These are phyloP conservation scores for Zaprionus lineosus DNA, from an alignment of 2,888 invertebrate genomes.

Conservation along the genomic window DNA sequence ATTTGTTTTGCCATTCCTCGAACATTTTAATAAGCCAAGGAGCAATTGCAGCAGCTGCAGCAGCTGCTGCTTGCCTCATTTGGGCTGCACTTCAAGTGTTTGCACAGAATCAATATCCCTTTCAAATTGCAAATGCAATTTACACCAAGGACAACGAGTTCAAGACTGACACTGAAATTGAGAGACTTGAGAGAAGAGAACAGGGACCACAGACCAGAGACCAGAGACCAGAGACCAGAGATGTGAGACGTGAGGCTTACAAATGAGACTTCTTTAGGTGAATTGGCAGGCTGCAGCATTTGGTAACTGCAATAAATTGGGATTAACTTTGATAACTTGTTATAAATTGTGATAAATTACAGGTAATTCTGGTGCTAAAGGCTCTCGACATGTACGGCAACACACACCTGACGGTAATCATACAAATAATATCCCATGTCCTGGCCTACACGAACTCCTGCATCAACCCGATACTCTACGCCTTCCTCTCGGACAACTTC, in stretches of 20 bases:
- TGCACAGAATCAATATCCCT: constrained; percentile 52
- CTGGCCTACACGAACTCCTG: constrained; percentile 96
- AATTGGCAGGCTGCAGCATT: too few species aligned
- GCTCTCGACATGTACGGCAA: constrained; percentile 88
- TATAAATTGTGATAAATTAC: constrained; percentile 72
- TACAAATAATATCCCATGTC: constrained; percentile 90
- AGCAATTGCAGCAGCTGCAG: constrained; percentile 1
- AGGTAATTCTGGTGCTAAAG: constrained; percentile 91
- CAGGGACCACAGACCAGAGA: too few species aligned
- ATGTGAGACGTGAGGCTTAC: too few species aligned
- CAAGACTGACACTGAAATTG: constrained; percentile 26
- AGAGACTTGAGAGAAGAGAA: too few species aligned
- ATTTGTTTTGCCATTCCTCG: constrained; percentile 50
- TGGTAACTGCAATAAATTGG: too few species aligned
- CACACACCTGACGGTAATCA: constrained; percentile 87
- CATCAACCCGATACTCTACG: constrained; percentile 96
- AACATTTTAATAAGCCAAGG: constrained; percentile 27
- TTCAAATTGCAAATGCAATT: constrained; percentile 56
- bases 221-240: too few species aligned
- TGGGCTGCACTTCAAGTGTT: constrained; percentile 27
- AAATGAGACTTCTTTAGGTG: too few species aligned
- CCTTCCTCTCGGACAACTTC: constrained; percentile 96
- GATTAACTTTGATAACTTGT: too few species aligned
- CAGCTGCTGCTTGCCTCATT: constrained; percentile 19
- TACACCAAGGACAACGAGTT: constrained; percentile 27